A percentile compares a stretch with the other conserved stretches of the same genome.
Evolutionary conservation across 2,888 invertebrate species (phyloP).

Genomic region (Hirtodrosophila alboralis): DNA sequence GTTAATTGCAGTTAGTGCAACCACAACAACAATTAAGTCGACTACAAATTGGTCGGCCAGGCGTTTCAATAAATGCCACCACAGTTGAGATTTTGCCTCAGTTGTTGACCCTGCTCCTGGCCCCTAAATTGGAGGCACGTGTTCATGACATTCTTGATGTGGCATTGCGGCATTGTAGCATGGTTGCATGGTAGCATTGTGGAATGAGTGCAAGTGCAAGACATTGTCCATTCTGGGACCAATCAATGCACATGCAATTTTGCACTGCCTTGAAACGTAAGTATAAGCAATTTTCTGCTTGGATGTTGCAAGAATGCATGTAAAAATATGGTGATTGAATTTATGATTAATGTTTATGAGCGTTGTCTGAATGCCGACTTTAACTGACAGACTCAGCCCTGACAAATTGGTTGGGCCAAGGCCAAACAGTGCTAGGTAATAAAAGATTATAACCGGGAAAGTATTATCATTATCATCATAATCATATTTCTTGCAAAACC

Average conservation of each 20-base stretch:
- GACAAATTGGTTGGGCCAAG: conserved; percentile 65
- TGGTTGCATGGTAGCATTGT: too few relatives aligned
- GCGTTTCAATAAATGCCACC: conserved; percentile 18
- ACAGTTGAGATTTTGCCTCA: conserved; percentile 9
- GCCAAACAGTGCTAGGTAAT: conserved; percentile 41
- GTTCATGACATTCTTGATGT: conserved; percentile 58
- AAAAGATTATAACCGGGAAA: conserved; percentile 52
- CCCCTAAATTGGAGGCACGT: conserved; percentile 39
- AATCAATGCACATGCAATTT: conserved; percentile 12
- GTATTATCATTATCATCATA: conserved; percentile 18
- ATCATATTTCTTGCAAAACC: conserved; percentile 19
- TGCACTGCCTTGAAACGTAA: conserved; percentile 15
- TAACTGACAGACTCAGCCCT: conserved; percentile 18
- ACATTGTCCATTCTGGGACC: conserved; percentile 17
- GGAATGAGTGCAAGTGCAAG: conserved; percentile 18
- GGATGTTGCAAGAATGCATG: conserved; percentile 68
- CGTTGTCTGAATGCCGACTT: conserved; percentile 46
- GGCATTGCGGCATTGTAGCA: neutral
- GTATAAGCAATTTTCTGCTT: conserved; percentile 18
- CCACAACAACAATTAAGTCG: conserved; percentile 21
- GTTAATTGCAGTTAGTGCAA: conserved; percentile 21
- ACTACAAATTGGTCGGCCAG: conserved; percentile 27
- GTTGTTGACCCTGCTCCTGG: conserved; percentile 39
- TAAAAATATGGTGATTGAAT: conserved; percentile 67
- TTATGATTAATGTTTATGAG: conserved; percentile 59